Percentiles rank a stretch among this genome's conserved stretches.
Conservation (phyloP, 64 coral and sea anemone genomes). For the Astreopora myriophthalma region DNA sequence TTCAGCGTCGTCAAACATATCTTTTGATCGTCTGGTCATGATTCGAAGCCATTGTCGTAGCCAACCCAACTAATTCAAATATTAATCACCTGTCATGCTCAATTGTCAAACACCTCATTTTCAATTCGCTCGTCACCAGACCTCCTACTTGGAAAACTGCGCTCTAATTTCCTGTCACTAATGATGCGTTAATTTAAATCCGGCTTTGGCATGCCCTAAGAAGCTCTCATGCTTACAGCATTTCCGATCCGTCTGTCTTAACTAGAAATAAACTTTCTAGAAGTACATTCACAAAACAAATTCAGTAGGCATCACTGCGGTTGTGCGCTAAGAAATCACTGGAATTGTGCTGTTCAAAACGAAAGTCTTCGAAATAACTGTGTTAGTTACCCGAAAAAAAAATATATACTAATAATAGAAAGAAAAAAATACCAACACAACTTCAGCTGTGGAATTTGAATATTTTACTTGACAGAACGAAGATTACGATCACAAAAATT, state of each 20-base stretch:
- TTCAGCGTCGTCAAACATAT: constrained; percentile 92
- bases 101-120: constrained; percentile 76
- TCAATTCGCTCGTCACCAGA: constrained; percentile 69
- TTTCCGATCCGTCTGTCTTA: constrained; percentile 30
- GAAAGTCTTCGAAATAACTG: background rate
- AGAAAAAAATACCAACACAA: background rate
- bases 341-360: background rate
- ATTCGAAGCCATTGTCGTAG: constrained; percentile 70
- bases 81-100: constrained; percentile 79
- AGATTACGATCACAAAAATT: constrained; percentile 6
- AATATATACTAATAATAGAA: background rate
- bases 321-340: background rate
- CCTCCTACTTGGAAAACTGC: constrained; percentile 57
- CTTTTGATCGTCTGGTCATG: constrained; percentile 81
- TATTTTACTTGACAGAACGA: background rate
- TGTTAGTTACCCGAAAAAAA: background rate
- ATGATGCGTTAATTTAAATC: constrained; percentile 54
- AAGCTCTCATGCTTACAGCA: background rate
- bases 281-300: background rate
- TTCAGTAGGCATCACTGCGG: background rate
- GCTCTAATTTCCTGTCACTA: constrained; percentile 69
- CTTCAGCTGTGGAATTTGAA: background rate
- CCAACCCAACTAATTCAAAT: constrained; percentile 77
- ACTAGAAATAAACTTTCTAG: background rate
- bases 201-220: constrained; percentile 26